Evolutionary conservation across 2,113 vertebrate species (phyloP), one percentile per base, ranked within the genome.

Genomic region (Ancistrus triradiatus): DNA sequence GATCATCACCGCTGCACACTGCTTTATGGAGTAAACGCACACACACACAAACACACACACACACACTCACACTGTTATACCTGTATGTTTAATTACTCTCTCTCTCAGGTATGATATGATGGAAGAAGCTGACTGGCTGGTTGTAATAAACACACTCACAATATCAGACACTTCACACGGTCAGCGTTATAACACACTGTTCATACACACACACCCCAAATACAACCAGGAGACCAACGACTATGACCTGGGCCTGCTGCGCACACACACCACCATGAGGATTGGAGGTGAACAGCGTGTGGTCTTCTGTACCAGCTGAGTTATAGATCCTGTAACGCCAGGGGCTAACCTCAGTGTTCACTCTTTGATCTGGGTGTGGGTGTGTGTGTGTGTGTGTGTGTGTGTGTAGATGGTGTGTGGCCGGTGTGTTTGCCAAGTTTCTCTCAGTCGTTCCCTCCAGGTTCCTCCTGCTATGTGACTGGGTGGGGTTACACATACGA

Each of bases 1-100:
- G 90, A 46, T 91, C 67, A 70, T 92, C 81, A 89, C 86, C 0
- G 83, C 87, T 1, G 84, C 87, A 19, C 88, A 87, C 78, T 90
- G 88, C 82, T 88, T 90, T 68, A 57, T 73, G 9, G 61, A 74
- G 87, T 86, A 83, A 85, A 81, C 78, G 57, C 33, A 42, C 28
- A 33, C 14, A 19, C 14, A 46, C 42, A 59, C 24, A 55, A 17
- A 55, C 31, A 55, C 33, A 55, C 33, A 46, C 22, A 46, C 24
- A 44, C 10, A 38, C 7, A 40, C 48, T 17, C 9, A 21, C 28
- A 19, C 11, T 14, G 40, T 31, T 24, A 9, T 5, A 10, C 18
- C 17, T 35, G 2, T 18, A 10, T 49, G 8, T 13, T 21, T 10
- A 19, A 17, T 55, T 2, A 51, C 52, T 55, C 33, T 51, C 19